Evolutionary conservation across 2,797 vertebrate species (phyloP), one percentile per base, ranked within the genome.

Genomic region (Enteromius argenteus): DNA sequence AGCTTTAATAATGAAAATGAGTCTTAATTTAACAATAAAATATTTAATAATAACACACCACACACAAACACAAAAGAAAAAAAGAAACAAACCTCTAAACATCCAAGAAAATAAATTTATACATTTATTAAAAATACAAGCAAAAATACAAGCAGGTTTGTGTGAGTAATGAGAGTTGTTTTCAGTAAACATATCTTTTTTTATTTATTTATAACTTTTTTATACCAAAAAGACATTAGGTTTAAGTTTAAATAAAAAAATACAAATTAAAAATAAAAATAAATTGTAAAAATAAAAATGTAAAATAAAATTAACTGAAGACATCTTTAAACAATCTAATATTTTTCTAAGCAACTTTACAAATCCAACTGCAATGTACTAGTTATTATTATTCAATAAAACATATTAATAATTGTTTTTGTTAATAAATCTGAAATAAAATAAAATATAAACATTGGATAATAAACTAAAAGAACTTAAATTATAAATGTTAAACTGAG

Each of bases 1-100:
- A 80, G 60, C 7, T 71, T 39, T 6, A 37, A 71, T 23, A n/a
- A 44, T 58, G 5, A 77, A 79, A 80, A 53, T 58, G 19, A 19
- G 7, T 7, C 32, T 73, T 51, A 19, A 51, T 73, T 75, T 23
- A 39, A 37, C 13, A 75, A 13, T 62, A 30, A 56, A 75, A 56
- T 75, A 4, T 13, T 37, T 30, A 14, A 53, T 35, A 30, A 19
- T n/a, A 3, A 3, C 53, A 56, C 8, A 10, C 9, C 53, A 56
- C 8, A n/a, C 9, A 17, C 17, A 21, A 56, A 9, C 5, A 51
- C 1, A 49, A 39, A 42, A 49, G 1, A 5, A 37, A 37, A 37
- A 37, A 37, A 37, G 6, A 35, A 35, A 35, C 32, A 35, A 14
- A 0, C 4, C 46, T 49, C 15, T 17, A 49, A 49, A 49, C 53